phyloP scores from a whole-genome alignment of 2,113 vertebrate genomes.

The Haemorhous mexicanus region DNA sequence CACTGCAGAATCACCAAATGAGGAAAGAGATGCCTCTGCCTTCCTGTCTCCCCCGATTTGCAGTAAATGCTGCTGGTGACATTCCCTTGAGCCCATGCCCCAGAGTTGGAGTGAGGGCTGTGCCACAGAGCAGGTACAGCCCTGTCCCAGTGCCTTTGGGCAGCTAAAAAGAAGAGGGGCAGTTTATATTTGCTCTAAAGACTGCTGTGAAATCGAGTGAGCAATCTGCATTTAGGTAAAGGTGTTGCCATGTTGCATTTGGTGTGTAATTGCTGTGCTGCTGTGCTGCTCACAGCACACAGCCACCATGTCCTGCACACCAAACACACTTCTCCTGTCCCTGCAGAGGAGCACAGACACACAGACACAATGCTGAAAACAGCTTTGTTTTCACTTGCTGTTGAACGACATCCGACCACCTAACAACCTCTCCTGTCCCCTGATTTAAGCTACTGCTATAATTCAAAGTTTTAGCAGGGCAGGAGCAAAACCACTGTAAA shows the following conservation, averaged over 20 bases:
- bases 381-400: neutral
- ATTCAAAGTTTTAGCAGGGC: neutral
- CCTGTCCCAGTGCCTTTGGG: neutral
- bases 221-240: neutral
- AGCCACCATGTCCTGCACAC: neutral
- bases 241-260: neutral
- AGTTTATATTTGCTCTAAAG: neutral
- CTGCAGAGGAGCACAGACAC: neutral
- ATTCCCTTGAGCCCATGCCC: neutral
- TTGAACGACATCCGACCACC: neutral
- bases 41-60: neutral
- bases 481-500: neutral
- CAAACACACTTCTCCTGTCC: neutral
- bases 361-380: neutral
- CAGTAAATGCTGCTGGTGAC: neutral
- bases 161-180: neutral
- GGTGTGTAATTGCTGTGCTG: neutral
- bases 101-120: neutral
- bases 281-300: neutral
- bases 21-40: neutral
- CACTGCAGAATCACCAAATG: neutral
- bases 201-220: neutral
- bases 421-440: neutral
- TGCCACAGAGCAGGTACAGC: neutral
- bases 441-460: neutral